These are phyloP conservation scores for Neopipo cinnamomea DNA, from an alignment of 2,113 vertebrate genomes.

Conservation along the genomic window DNA sequence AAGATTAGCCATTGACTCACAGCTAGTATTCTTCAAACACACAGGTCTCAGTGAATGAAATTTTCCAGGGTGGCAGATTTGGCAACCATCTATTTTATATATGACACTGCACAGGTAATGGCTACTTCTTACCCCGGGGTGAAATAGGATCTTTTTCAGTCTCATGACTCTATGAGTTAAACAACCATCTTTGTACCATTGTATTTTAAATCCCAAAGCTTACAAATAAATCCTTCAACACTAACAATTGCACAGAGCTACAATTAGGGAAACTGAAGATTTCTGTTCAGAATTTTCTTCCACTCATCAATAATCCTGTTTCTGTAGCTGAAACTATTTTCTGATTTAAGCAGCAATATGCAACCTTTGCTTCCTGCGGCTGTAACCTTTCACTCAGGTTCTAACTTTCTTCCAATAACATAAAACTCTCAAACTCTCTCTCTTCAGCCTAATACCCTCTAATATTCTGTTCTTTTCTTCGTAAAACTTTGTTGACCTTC, in stretches of 20 bases:
- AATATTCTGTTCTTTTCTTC: conserved; percentile 64
- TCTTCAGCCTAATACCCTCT: conserved; percentile 42
- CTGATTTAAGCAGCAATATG: neutral
- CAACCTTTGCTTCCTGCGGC: neutral
- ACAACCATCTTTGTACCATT: neutral
- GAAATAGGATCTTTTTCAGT: neutral
- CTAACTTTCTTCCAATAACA: conserved; percentile 43
- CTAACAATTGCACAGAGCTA: neutral
- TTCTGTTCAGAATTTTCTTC: neutral
- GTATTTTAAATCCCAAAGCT: neutral
- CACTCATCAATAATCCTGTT: neutral
- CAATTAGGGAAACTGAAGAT: neutral
- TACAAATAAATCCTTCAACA: neutral
- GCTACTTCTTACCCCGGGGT: neutral
- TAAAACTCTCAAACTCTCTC: neutral
- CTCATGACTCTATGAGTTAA: neutral
- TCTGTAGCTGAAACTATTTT: neutral
- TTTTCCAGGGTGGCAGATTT: neutral
- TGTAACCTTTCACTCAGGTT: neutral
- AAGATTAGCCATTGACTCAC: neutral
- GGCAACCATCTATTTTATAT: neutral
- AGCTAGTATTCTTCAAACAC: neutral
- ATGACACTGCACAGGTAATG: neutral
- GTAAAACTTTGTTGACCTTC: conserved; percentile 67
- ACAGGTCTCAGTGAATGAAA: neutral